Base-by-base conservation (phyloP, 2,113 vertebrate species). In the Smithornis capensis region DNA sequence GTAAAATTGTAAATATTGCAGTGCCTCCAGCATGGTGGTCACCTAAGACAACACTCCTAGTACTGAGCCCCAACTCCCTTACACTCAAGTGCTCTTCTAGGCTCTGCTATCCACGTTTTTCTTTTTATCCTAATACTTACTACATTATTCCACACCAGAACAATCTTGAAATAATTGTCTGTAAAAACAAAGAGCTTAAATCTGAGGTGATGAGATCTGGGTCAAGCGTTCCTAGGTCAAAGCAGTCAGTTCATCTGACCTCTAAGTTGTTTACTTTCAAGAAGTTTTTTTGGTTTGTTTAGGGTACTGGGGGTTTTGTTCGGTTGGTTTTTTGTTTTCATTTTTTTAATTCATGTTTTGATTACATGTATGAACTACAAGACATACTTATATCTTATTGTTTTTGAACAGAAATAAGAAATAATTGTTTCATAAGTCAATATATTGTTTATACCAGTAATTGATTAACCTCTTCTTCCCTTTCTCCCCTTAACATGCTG, bases 391-490 rank as follows among this genome's bases (percentile, higher is more conserved):
- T 5, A 50, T 21, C 37, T 62, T 63, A 80, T 57, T 40, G 18
- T 23, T 73, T 83, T 76, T 68, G 44, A 90, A 70, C 24, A 88
- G 44, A 83, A 95, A 60, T n/a, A 75, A 71, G 29, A 81, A 69
- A 56, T 79, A 1, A 79, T 6, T 90, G 82, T 42, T 33, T 88
- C 55, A 37, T 9, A 88, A 85, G 11, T 71, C 59, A 71, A 80
- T 2, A 27, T 27, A 83, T 14, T 56, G 21, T 86, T 95, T 81
- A 90, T 40, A 82, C 12, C 38, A 27, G n/a, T 91, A 81, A 93
- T 86, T 92, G 79, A 89, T 94, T 91, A 96, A 94, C 86, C 82
- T 93, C 82, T 92, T 86, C 76, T 71, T 71, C 28, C 60, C 68
- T 31, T 86, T 45, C 37, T 83, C 38, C 64, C 28, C 56, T 90